Conservation (phyloP, 2,888 invertebrate species). For the Melanostoma scalare region DNA sequence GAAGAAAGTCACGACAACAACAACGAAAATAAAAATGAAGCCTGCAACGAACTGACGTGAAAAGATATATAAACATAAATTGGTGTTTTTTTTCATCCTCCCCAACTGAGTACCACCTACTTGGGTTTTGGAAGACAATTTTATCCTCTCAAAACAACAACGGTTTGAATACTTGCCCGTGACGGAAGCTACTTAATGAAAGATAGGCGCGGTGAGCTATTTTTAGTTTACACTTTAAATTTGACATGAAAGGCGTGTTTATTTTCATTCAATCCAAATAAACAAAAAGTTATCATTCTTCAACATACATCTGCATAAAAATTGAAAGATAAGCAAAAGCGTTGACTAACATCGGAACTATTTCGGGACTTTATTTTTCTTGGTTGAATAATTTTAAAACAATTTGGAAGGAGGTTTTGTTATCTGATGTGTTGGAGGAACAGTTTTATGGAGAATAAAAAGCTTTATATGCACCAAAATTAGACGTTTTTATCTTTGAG, state of each 20-base stretch:
- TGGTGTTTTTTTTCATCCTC: not conserved
- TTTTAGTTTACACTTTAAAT: conserved; percentile 2
- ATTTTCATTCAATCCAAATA: not conserved
- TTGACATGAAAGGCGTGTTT: conserved; percentile 3
- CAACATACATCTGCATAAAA: too few relatives aligned
- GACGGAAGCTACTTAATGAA: not conserved
- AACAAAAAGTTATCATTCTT: too few relatives aligned
- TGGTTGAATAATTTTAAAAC: too few relatives aligned
- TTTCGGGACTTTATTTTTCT: too few relatives aligned
- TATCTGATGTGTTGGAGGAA: too few relatives aligned
- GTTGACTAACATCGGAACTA: too few relatives aligned
- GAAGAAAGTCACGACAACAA: not conserved
- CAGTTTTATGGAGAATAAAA: too few relatives aligned
- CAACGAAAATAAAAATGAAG: not conserved
- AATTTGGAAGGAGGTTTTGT: too few relatives aligned
- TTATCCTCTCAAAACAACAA: not conserved
- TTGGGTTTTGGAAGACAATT: too few relatives aligned
- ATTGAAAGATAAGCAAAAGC: too few relatives aligned
- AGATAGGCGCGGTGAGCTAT: conserved; percentile 8
- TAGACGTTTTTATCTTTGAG: too few relatives aligned
- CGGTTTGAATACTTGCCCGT: conserved; percentile 2
- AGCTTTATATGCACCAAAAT: too few relatives aligned
- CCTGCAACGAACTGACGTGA: conserved; percentile 16
- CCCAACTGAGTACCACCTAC: not conserved
- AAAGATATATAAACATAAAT: not conserved